Evolutionary conservation across 2,888 invertebrate species (phyloP).

Genomic region (Lasius platythorax): DNA sequence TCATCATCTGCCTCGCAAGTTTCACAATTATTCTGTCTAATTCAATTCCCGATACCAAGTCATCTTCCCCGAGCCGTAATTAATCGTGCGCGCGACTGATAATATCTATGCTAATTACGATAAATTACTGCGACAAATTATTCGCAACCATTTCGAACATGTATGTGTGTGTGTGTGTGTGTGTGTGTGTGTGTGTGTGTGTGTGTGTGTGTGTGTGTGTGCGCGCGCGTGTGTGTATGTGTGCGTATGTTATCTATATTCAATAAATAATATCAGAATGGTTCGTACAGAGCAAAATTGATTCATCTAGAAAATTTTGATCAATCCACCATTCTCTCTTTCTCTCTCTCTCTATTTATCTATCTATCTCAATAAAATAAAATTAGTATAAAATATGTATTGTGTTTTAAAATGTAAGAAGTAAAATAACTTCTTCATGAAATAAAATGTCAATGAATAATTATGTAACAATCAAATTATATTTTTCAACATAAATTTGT

Average conservation of each 20-base stretch:
- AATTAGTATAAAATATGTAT: not conserved
- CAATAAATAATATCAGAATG: constrained; percentile 16
- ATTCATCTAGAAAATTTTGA: not conserved
- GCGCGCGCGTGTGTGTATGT: too few species aligned
- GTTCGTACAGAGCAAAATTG: not conserved
- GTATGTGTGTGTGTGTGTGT: not conserved
- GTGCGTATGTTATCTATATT: constrained; percentile 2
- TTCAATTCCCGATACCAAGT: constrained; percentile 63
- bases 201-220: too few species aligned
- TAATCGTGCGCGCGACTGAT: constrained; percentile 67
- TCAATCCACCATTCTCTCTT: not conserved
- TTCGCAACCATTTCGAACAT: constrained; percentile 5
- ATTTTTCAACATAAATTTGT: not conserved
- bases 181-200: too few species aligned
- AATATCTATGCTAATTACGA: constrained; percentile 67
- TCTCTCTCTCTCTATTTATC: not conserved
- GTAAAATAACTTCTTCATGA: not conserved
- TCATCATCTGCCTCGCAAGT: constrained; percentile 71
- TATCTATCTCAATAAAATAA: not conserved
- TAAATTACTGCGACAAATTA: constrained; percentile 46
- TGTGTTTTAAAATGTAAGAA: not conserved
- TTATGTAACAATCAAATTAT: not conserved
- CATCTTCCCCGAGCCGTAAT: constrained; percentile 67
- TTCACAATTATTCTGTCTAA: constrained; percentile 73
- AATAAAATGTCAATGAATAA: not conserved